Evolutionary conservation across 37 sponge, comb jelly and placozoan genomes (phyloP).

Genomic region (Halisarca cf. caerulea): DNA sequence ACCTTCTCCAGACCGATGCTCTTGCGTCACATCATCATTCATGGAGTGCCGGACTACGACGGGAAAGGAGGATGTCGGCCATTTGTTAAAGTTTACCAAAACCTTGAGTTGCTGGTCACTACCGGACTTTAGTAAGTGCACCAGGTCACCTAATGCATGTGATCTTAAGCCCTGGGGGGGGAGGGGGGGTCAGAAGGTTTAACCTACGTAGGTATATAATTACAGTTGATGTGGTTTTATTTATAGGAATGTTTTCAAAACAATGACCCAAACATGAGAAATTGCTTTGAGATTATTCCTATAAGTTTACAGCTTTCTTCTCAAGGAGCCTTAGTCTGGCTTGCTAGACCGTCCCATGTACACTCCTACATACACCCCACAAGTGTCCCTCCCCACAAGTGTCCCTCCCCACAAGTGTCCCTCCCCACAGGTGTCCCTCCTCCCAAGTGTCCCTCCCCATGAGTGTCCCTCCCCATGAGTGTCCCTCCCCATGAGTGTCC

Average conservation of each 20-base stretch:
- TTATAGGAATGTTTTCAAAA: too few species aligned
- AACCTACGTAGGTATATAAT: not conserved
- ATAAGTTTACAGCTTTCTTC: too few species aligned
- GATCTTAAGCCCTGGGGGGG: too few species aligned
- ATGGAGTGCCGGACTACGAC: slow-evolving; percentile 95
- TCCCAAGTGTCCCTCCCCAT: not conserved
- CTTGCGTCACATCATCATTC: slow-evolving; percentile 79
- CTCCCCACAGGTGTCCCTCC: not conserved
- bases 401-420: too few species aligned
- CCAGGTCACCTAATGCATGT: too few species aligned
- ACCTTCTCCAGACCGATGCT: not conserved
- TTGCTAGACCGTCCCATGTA: too few species aligned
- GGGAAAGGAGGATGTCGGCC: slow-evolving; percentile 85
- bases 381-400: too few species aligned
- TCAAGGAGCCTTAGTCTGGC: too few species aligned
- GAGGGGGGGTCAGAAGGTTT: not conserved
- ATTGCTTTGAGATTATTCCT: too few species aligned
- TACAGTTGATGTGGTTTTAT: not conserved
- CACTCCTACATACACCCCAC: too few species aligned
- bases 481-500: not conserved
- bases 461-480: not conserved
- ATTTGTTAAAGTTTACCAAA: slow-evolving; percentile 90
- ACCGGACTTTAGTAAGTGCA: slow-evolving; percentile 82
- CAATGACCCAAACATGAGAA: too few species aligned
- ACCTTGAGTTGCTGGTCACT: slow-evolving; percentile 83